phyloP scores from a whole-genome alignment of 2,888 invertebrate genomes.

The Lutraria lutraria region DNA sequence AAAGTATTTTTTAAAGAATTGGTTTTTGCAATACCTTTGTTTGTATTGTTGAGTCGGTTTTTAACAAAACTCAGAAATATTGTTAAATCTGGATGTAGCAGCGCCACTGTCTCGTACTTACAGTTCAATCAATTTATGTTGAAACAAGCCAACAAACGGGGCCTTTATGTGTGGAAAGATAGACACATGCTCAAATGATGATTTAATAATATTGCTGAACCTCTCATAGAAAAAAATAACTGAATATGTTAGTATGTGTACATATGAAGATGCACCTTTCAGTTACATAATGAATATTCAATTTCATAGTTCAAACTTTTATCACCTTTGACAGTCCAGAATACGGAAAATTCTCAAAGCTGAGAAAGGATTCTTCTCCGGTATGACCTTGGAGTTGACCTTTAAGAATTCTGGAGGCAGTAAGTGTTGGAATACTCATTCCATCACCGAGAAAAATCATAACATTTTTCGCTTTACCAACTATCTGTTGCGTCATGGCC shows the following conservation, averaged over 20 bases:
- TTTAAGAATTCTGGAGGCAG: conserved; percentile 80
- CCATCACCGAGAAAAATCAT: conserved; percentile 85
- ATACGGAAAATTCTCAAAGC: conserved; percentile 92
- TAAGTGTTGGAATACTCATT: conserved; percentile 88
- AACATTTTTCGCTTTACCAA: conserved; percentile 82
- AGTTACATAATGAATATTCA: background rate
- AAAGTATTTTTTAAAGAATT: background rate
- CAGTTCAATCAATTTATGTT: no score
- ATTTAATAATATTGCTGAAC: background rate
- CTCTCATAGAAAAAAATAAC: background rate
- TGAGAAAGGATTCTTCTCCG: conserved; percentile 90
- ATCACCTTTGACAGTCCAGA: conserved; percentile 90
- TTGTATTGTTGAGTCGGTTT: background rate
- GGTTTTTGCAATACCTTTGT: background rate
- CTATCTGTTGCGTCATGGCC: conserved; percentile 72
- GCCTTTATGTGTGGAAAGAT: background rate
- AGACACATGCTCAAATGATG: background rate
- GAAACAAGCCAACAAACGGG: background rate
- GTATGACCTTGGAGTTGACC: conserved; percentile 78
- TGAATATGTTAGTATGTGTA: no score
- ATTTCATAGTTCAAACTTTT: background rate
- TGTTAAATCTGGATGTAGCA: background rate
- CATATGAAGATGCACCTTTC: no score
- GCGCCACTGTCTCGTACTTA: no score
- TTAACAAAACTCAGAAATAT: background rate